Percentiles rank a stretch among this genome's conserved stretches.
phyloP scores from a whole-genome alignment of 1,140 invertebrate species.

The Zaprionus lachaisei region DNA sequence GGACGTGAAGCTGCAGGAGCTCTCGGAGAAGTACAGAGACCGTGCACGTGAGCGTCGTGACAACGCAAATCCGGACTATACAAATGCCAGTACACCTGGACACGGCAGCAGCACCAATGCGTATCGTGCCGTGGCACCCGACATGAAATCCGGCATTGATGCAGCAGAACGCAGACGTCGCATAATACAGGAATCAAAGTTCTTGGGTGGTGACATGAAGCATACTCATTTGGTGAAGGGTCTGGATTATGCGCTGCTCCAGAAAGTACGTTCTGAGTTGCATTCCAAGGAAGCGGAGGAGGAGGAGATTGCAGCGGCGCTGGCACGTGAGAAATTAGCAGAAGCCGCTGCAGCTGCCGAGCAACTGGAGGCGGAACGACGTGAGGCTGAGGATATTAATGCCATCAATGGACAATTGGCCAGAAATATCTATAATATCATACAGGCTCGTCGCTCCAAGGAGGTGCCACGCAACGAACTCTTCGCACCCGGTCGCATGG shows the following conservation, averaged over 20 bases:
- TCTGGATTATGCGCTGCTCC: slow-evolving; percentile 99
- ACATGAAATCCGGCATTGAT: slow-evolving; percentile 96
- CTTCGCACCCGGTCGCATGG: slow-evolving; percentile 98
- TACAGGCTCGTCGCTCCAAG: slow-evolving; percentile 88
- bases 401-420: slow-evolving; percentile 92
- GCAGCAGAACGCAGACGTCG: slow-evolving; percentile 97
- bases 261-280: slow-evolving; percentile 96
- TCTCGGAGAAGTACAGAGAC: slow-evolving; percentile 98
- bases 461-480: slow-evolving; percentile 94
- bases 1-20: slow-evolving; percentile 96
- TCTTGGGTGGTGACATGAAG: slow-evolving; percentile 99
- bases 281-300: slow-evolving; percentile 90
- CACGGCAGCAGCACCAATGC: slow-evolving; percentile 88
- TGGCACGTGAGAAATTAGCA: slow-evolving; percentile 90
- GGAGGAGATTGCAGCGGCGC: slow-evolving; percentile 93
- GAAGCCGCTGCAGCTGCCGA: slow-evolving; percentile 87
- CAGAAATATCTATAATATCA: slow-evolving; percentile 90
- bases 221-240: slow-evolving; percentile 99
- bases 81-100: slow-evolving; percentile 90
- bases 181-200: slow-evolving; percentile 99
- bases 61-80: slow-evolving; percentile 92
- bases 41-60: slow-evolving; percentile 97
- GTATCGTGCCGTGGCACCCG: slow-evolving; percentile 97
- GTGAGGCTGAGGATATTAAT: slow-evolving; percentile 88
- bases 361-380: slow-evolving; percentile 83